A percentile compares a stretch with the other conserved stretches of the same genome.
phyloP scores from a whole-genome alignment of 2,888 invertebrate species.

The Perithous albicinctus region DNA sequence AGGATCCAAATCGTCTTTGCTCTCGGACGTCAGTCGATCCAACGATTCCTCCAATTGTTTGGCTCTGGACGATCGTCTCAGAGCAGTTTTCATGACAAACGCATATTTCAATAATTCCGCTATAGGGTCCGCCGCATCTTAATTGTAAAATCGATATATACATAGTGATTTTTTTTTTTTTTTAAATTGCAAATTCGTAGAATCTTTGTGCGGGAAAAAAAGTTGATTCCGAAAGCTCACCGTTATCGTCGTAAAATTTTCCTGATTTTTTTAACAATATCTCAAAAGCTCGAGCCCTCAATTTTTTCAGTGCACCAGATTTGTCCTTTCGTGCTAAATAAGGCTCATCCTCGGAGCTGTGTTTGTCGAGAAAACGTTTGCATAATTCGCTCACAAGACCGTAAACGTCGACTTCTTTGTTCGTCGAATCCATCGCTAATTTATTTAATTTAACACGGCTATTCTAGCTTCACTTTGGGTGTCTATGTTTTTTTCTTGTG shows the following conservation, averaged over 20 bases:
- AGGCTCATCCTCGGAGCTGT: constrained; percentile 65
- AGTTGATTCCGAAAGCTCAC: constrained; percentile 59
- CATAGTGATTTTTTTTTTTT: no score
- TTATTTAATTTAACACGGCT: neutral
- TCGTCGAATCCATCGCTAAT: constrained; percentile 70
- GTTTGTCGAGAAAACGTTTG: constrained; percentile 71
- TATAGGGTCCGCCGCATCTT: constrained; percentile 75
- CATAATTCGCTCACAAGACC: constrained; percentile 78
- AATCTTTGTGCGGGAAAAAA: no score
- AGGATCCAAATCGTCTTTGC: constrained; percentile 65
- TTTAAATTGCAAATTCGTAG: no score
- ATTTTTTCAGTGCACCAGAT: constrained; percentile 70
- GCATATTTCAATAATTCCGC: constrained; percentile 79
- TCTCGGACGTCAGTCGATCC: constrained; percentile 64
- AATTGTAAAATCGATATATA: neutral
- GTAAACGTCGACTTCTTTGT: constrained; percentile 75
- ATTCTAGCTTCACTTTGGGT: neutral
- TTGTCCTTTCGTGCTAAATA: constrained; percentile 68
- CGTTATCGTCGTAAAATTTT: constrained; percentile 49
- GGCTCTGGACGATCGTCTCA: constrained; percentile 73
- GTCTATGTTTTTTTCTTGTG: neutral
- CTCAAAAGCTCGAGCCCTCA: constrained; percentile 79
- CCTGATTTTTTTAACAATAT: constrained; percentile 79
- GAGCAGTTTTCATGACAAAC: constrained; percentile 75
- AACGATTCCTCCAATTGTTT: constrained; percentile 75